Evolutionary conservation across 2,113 vertebrate genomes (phyloP).

Genomic region (Antechinus stuartii): DNA sequence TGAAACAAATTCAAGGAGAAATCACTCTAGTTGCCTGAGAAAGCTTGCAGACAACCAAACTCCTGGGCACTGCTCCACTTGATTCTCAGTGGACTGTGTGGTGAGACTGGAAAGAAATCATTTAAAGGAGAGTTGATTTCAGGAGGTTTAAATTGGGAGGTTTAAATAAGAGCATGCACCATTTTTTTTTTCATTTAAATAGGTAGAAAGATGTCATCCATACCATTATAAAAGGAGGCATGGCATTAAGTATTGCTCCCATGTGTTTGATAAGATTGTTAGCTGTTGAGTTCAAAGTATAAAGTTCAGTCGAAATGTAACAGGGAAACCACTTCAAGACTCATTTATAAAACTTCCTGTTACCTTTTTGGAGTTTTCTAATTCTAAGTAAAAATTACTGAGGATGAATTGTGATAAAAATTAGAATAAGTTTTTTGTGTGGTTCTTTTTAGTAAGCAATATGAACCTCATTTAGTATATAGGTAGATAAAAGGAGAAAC

Average conservation of each 20-base stretch:
- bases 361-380: background rate
- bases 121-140: background rate
- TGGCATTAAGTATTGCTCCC: background rate
- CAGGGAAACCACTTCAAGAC: background rate
- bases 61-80: background rate
- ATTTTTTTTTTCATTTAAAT: background rate
- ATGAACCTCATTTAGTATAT: background rate
- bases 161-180: background rate
- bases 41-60: background rate
- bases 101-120: background rate
- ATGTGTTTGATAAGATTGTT: background rate
- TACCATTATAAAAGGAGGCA: background rate
- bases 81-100: background rate
- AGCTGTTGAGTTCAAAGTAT: background rate
- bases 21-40: background rate
- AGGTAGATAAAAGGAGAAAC: background rate
- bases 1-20: conserved; percentile 49
- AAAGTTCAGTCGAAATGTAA: background rate
- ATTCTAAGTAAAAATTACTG: background rate
- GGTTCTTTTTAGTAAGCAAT: background rate
- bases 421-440: background rate
- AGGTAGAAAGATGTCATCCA: background rate
- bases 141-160: background rate
- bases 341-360: background rate
- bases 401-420: background rate